Percentiles rank a stretch among this genome's conserved stretches.
Conservation (phyloP, 64 coral and sea anemone genomes). For the Dendrophyllia cribrosa region DNA sequence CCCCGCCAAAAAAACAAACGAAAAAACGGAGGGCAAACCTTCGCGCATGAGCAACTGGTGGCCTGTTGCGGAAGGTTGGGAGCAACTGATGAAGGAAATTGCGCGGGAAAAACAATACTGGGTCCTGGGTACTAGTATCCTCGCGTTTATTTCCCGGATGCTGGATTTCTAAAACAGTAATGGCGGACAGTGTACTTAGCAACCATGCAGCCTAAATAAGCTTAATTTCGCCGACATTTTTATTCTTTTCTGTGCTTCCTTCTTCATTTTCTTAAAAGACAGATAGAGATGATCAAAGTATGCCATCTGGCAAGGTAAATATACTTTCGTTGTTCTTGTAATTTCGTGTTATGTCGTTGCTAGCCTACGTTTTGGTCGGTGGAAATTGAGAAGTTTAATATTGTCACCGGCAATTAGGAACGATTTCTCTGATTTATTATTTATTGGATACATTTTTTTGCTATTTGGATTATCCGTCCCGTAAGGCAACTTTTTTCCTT, state of each 20-base stretch:
- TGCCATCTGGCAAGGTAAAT: conserved; percentile 77
- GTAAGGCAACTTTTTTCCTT: no score
- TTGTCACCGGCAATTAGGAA: neutral
- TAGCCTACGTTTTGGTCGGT: neutral
- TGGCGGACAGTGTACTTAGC: conserved; percentile 74
- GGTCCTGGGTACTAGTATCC: conserved; percentile 11
- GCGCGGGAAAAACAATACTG: conserved; percentile 6
- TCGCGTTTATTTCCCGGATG: conserved; percentile 12
- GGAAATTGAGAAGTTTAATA: neutral
- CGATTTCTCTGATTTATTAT: no score
- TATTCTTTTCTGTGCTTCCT: neutral
- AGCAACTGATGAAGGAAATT: neutral
- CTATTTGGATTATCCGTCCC: no score
- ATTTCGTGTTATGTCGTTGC: conserved; percentile 11
- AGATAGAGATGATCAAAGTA: conserved; percentile 28
- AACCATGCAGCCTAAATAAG: conserved; percentile 32
- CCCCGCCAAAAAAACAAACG: no score
- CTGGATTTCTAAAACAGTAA: conserved; percentile 27
- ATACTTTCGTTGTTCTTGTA: neutral
- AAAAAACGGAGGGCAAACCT: no score
- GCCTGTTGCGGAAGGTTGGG: no score
- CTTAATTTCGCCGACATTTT: neutral
- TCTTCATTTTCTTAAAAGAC: neutral
- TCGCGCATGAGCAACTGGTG: no score
- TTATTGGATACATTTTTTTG: no score